phyloP scores from a whole-genome alignment of 2,888 invertebrate genomes.

The Tyria jacobaeae region DNA sequence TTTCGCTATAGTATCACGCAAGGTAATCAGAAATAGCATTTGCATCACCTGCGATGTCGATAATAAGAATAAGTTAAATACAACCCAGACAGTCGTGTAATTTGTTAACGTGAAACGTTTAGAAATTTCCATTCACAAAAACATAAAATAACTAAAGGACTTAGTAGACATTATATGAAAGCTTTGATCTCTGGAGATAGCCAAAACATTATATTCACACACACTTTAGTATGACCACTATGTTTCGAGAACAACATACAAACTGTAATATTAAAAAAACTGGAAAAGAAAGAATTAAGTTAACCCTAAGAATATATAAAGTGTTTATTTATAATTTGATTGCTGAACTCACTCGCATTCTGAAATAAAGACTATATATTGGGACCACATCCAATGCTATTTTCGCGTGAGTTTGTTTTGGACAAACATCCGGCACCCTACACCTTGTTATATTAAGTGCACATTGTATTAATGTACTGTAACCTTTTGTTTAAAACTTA shows the following conservation, averaged over 20 bases:
- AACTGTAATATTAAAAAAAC: background rate
- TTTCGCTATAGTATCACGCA: too few relatives aligned
- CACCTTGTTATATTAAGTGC: conserved; percentile 66
- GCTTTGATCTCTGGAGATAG: background rate
- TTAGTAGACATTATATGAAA: too few relatives aligned
- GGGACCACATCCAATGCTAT: conserved; percentile 67
- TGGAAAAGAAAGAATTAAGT: conserved; percentile 16
- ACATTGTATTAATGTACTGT: conserved; percentile 62
- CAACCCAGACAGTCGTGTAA: background rate
- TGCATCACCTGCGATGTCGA: background rate
- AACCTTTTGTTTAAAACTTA: conserved; percentile 50
- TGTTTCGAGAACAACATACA: background rate
- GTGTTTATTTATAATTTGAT: conserved; percentile 46
- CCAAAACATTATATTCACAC: background rate
- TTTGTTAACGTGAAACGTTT: background rate
- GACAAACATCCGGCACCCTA: conserved; percentile 72
- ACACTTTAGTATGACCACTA: background rate
- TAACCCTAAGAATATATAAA: conserved; percentile 24
- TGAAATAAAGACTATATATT: conserved; percentile 63
- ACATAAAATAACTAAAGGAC: background rate
- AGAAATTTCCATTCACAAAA: too few relatives aligned
- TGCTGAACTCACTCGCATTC: conserved; percentile 47
- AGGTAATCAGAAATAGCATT: background rate
- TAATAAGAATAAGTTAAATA: background rate
- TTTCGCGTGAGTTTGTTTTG: conserved; percentile 68